A percentile compares a stretch with the other conserved stretches of the same genome.
Conservation (phyloP, 2,113 vertebrate genomes). For the Vombatus ursinus region DNA sequence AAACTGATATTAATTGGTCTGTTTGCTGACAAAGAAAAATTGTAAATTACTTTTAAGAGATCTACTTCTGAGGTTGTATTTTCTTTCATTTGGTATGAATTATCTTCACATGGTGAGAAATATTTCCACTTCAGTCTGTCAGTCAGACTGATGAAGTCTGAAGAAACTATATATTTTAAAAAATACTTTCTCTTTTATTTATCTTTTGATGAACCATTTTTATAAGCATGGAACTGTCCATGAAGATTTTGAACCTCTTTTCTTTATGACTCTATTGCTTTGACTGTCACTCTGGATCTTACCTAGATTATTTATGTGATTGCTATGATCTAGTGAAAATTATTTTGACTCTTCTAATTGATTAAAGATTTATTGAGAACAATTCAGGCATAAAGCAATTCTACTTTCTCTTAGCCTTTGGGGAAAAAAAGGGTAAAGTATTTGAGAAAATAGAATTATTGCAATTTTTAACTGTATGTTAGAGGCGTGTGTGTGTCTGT, state of each 20-base stretch:
- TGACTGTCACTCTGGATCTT: not conserved
- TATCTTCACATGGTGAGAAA: not conserved
- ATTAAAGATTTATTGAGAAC: not conserved
- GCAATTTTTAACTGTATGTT: not conserved
- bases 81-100: not conserved
- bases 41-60: not conserved
- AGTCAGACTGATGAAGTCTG: not conserved
- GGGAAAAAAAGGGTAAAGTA: not conserved
- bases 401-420: not conserved
- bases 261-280: not conserved
- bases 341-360: not conserved
- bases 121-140: not conserved
- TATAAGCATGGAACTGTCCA: not conserved
- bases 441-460: not conserved
- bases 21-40: not conserved
- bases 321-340: not conserved
- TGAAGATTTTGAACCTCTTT: not conserved
- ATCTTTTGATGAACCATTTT: not conserved
- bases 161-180: not conserved
- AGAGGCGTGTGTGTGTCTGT: not conserved
- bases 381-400: not conserved
- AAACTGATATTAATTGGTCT: not conserved
- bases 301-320: not conserved
- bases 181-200: not conserved
- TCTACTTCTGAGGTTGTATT: not conserved